Conservation (phyloP, 2,888 invertebrate genomes). For the Gari tellinella region DNA sequence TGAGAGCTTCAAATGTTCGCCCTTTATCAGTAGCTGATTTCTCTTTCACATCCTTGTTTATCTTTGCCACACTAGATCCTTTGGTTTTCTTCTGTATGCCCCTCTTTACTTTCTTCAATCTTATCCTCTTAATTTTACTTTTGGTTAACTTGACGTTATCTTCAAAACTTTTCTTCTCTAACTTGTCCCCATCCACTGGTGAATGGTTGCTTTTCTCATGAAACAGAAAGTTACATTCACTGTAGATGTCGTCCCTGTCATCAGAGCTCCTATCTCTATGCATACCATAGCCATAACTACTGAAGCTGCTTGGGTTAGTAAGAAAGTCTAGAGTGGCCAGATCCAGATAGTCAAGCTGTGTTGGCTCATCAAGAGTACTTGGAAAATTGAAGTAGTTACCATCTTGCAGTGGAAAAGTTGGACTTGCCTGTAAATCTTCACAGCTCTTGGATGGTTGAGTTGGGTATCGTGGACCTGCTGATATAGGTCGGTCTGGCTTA, state of each 20-base stretch:
- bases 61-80: neutral
- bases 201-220: slow-evolving; percentile 10
- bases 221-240: slow-evolving; percentile 20
- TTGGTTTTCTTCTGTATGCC: slow-evolving; percentile 18
- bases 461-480: slow-evolving; percentile 8
- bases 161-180: slow-evolving; percentile 12
- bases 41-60: neutral
- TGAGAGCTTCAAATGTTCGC: no score
- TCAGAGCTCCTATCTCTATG: slow-evolving; percentile 11
- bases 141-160: slow-evolving; percentile 13
- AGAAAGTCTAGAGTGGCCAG: slow-evolving; percentile 55
- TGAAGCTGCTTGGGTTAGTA: slow-evolving; percentile 46
- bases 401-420: slow-evolving; percentile 52
- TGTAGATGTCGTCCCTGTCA: slow-evolving; percentile 47
- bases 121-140: slow-evolving; percentile 36
- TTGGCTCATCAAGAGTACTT: slow-evolving; percentile 56
- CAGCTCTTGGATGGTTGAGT: slow-evolving; percentile 23
- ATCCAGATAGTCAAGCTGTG: slow-evolving; percentile 58
- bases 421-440: slow-evolving; percentile 49
- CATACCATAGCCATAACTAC: slow-evolving; percentile 16
- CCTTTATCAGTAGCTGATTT: neutral
- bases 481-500: slow-evolving; percentile 18
- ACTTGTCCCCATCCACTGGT: slow-evolving; percentile 12
- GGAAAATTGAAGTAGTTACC: slow-evolving; percentile 55
- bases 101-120: slow-evolving; percentile 44